Conservation (phyloP, 1,140 invertebrate genomes). For the Acromyrmex charruanus region DNA sequence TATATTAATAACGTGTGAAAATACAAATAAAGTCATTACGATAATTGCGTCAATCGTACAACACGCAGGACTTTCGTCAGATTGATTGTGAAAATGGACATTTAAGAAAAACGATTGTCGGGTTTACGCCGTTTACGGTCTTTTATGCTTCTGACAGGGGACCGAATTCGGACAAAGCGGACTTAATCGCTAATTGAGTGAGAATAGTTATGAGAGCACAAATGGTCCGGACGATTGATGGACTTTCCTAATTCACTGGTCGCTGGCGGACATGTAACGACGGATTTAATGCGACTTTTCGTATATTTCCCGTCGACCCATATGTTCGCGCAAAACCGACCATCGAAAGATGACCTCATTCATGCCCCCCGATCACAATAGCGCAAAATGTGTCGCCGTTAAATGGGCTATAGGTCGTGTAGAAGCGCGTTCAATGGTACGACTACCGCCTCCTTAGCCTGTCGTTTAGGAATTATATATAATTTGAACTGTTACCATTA, state of each 20-base stretch:
- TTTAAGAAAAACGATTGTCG: slow-evolving; percentile 33
- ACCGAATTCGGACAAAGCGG: slow-evolving; percentile 55
- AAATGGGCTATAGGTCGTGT: slow-evolving; percentile 65
- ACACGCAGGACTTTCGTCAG: background rate
- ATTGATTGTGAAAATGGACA: background rate
- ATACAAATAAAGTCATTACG: slow-evolving; percentile 12
- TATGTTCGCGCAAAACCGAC: slow-evolving; percentile 67
- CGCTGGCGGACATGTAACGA: slow-evolving; percentile 7
- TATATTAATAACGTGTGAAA: slow-evolving; percentile 5
- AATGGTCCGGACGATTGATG: slow-evolving; percentile 63
- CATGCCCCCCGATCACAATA: slow-evolving; percentile 68
- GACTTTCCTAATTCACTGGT: slow-evolving; percentile 61
- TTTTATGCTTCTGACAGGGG: slow-evolving; percentile 23
- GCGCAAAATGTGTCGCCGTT: slow-evolving; percentile 69
- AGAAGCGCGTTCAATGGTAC: slow-evolving; percentile 64
- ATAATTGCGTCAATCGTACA: background rate
- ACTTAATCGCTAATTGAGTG: slow-evolving; percentile 71
- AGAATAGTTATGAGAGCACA: slow-evolving; percentile 66
- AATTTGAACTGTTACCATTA: slow-evolving; percentile 64
- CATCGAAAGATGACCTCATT: slow-evolving; percentile 72
- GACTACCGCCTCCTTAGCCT: slow-evolving; percentile 68
- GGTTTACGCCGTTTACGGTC: slow-evolving; percentile 45
- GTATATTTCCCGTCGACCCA: slow-evolving; percentile 61
- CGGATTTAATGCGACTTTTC: slow-evolving; percentile 52
- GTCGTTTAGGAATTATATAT: slow-evolving; percentile 73